These are phyloP conservation scores for Tauraco hartlaubi DNA, from an alignment of 2,797 vertebrate genomes.

Conservation along the genomic window DNA sequence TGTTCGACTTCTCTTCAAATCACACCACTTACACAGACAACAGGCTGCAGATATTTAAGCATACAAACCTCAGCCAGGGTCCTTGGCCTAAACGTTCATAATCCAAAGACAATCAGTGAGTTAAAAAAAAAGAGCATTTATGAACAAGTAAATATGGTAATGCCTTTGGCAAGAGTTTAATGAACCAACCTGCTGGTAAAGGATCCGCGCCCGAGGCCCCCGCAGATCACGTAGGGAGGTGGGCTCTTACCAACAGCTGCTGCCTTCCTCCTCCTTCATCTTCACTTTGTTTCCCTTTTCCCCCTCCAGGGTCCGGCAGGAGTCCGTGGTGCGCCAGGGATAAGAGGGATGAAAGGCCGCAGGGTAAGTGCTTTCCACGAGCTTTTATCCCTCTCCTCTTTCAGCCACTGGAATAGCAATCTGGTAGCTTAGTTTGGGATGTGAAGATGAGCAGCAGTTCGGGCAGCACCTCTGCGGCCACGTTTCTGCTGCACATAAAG, in stretches of 20 bases:
- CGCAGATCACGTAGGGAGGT: not conserved
- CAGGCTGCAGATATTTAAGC: constrained; percentile 36
- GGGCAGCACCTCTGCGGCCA: not conserved
- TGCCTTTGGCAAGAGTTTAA: not conserved
- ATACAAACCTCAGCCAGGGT: constrained; percentile 9
- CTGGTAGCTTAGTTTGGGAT: not conserved
- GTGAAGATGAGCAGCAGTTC: not conserved
- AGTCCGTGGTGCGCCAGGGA: constrained; percentile 82
- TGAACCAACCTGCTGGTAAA: not conserved
- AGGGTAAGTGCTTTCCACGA: constrained; percentile 79
- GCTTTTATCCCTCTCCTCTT: not conserved
- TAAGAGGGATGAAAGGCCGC: constrained; percentile 88
- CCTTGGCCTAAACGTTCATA: not conserved
- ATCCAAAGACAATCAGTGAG: not conserved
- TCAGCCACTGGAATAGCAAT: not conserved
- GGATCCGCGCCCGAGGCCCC: not conserved
- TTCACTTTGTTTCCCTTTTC: constrained; percentile 32
- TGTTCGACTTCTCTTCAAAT: constrained; percentile 1
- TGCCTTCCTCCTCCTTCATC: not conserved
- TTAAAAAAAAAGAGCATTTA: not conserved
- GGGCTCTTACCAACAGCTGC: not conserved
- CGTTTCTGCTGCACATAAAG: not conserved
- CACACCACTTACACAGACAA: constrained; percentile 26
- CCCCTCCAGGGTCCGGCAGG: constrained; percentile 87
- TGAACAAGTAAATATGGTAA: not conserved